Evolutionary conservation across 2,113 vertebrate species (phyloP), one percentile per base, ranked within the genome.

Genomic region (Ctenomys sociabilis): DNA sequence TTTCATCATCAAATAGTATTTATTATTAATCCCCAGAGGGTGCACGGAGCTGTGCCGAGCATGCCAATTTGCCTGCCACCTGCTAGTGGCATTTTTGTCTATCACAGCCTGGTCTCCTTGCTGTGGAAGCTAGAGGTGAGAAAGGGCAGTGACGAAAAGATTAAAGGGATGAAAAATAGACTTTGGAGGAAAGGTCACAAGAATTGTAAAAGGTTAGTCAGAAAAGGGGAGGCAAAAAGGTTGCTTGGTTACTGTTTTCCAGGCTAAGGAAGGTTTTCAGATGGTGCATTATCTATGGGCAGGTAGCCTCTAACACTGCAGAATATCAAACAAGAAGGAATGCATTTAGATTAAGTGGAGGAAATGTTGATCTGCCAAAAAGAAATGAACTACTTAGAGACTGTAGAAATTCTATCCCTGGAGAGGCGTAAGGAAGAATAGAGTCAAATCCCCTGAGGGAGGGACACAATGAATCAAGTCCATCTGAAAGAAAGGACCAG

Each of bases 1-100:
- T 96, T 95, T 91, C 96, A 97, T 96, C 97, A 96, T 96, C 93
- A 93, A 96, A 91, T 86, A 80, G 78, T 94, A 91, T 97, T 96
- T 95, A 93, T 96, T 97, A 95, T 94, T 94, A 97, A 96, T 95
- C 94, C 97, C 94, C 0, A 0, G 73, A 96, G 95, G 83, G 82
- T 63, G 40, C 40, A 3, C 1, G n/a, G 52, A 88, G 77, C 82
- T 68, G 91, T 52, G 80, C 85, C 73, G 61, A 91, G 97, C 94
- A 88, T 94, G 88, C 45, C 91, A 88, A 93, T 94, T 82, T 90
- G 26, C 88, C 82, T 83, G 90, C 96, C 97, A 92, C 95, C 78
- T 86, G 91, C 94, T 37, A 37, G 78, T 68, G 93, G 86, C 86
- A 61, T 91, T 81, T 93, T 52, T 70, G 26, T 70, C 52, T 40